Percentiles rank a stretch among this genome's conserved stretches.
These are phyloP conservation scores for Prunella himalayana DNA, from an alignment of 2,113 vertebrate genomes.

Conservation along the genomic window DNA sequence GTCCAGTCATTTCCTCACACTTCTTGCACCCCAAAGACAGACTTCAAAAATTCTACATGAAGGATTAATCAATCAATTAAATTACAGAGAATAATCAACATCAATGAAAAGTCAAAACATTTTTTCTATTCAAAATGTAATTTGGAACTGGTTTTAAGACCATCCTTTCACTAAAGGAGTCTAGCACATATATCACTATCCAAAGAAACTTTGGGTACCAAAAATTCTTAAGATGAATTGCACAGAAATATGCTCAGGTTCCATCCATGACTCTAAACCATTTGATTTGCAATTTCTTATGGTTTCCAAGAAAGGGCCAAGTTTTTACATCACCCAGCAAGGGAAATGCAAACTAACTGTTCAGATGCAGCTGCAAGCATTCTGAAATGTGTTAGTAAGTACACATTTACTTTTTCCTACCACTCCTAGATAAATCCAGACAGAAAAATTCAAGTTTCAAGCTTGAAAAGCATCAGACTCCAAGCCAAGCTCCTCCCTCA, in stretches of 20 bases:
- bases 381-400: neutral
- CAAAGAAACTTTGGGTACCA: neutral
- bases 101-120: neutral
- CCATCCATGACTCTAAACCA: slow-evolving; percentile 3
- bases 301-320: slow-evolving; percentile 17
- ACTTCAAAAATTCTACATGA: neutral
- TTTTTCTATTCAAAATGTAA: neutral
- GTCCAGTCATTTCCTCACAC: neutral
- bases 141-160: neutral
- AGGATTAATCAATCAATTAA: neutral
- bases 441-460: neutral
- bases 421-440: neutral
- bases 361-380: slow-evolving; percentile 34
- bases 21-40: neutral
- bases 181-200: neutral
- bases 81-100: neutral
- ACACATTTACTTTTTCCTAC: neutral
- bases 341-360: slow-evolving; percentile 11
- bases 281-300: neutral
- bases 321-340: slow-evolving; percentile 26
- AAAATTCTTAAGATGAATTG: neutral
- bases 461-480: slow-evolving; percentile 16
- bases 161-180: neutral
- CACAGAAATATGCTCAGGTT: neutral
- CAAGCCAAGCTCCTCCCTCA: slow-evolving; percentile 61